phyloP scores from a whole-genome alignment of 1,140 invertebrate genomes.

The Aethina tumida region DNA sequence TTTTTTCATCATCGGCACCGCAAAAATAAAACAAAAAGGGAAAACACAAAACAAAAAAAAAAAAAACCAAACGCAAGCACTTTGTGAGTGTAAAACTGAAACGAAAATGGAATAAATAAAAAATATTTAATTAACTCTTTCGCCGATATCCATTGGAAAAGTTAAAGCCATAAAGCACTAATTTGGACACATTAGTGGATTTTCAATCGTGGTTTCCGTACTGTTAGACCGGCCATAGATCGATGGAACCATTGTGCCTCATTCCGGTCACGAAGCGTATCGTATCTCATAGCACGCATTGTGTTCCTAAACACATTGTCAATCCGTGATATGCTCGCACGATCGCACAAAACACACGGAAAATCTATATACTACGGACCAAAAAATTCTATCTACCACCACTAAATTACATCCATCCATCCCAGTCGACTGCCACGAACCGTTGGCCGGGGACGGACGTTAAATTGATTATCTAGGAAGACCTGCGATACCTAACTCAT shows the following conservation, averaged over 20 bases:
- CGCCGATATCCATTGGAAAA: background rate
- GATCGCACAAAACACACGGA: no score
- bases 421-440: no score
- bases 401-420: no score
- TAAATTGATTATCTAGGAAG: no score
- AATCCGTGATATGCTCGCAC: slow-evolving; percentile 26
- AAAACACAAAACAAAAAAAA: no score
- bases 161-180: slow-evolving; percentile 17
- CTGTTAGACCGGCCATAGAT: slow-evolving; percentile 20
- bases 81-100: slow-evolving; percentile 9
- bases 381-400: no score
- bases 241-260: slow-evolving; percentile 19
- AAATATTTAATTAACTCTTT: background rate
- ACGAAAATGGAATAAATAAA: slow-evolving; percentile 10
- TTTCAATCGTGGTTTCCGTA: slow-evolving; percentile 25
- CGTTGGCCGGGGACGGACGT: no score
- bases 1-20: no score
- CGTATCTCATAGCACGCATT: slow-evolving; percentile 29
- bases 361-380: no score
- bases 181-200: slow-evolving; percentile 22
- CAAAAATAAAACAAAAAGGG: no score
- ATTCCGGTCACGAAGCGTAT: slow-evolving; percentile 25
- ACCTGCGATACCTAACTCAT: no score
- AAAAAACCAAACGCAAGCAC: no score
- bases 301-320: slow-evolving; percentile 28